Evolutionary conservation across 2,888 invertebrate genomes (phyloP).

Genomic region (Dyspetes luteomarginatus): DNA sequence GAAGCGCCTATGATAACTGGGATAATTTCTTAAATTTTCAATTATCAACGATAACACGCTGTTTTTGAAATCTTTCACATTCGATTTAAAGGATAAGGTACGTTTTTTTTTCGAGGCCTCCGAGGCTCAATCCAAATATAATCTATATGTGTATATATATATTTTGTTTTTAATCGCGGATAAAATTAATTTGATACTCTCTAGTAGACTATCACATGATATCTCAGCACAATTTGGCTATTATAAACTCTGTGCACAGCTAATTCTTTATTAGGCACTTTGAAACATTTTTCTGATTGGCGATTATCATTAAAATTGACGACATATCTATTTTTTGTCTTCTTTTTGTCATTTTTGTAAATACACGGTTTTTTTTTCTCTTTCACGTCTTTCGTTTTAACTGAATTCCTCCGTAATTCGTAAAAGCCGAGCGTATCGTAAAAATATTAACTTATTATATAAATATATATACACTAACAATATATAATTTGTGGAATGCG

Average conservation of each 20-base stretch:
- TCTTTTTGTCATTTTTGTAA: conserved; percentile 15
- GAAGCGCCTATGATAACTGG: not conserved
- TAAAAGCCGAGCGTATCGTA: not conserved
- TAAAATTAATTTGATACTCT: conserved; percentile 26
- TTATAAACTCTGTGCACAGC: conserved; percentile 31
- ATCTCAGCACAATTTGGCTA: conserved; percentile 17
- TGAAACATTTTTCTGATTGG: conserved; percentile 42
- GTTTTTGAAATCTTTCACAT: not conserved
- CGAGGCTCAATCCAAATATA: not conserved
- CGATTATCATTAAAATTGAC: conserved; percentile 59
- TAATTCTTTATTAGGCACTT: conserved; percentile 56
- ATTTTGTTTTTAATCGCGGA: conserved; percentile 1
- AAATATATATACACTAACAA: too few species aligned
- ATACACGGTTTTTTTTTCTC: not conserved
- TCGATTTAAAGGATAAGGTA: conserved; percentile 27
- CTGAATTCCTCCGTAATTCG: conserved; percentile 1
- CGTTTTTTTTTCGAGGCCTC: conserved; percentile 2
- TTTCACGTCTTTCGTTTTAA: too few species aligned
- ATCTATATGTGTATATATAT: too few species aligned
- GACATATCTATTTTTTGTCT: not conserved
- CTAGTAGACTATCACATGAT: conserved; percentile 30
- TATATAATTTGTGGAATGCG: conserved; percentile 24
- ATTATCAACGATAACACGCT: not conserved
- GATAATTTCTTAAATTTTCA: not conserved
- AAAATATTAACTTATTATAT: not conserved